Evolutionary conservation across 2,797 vertebrate genomes (phyloP).

Genomic region (Sebastiscus albofasciatus): DNA sequence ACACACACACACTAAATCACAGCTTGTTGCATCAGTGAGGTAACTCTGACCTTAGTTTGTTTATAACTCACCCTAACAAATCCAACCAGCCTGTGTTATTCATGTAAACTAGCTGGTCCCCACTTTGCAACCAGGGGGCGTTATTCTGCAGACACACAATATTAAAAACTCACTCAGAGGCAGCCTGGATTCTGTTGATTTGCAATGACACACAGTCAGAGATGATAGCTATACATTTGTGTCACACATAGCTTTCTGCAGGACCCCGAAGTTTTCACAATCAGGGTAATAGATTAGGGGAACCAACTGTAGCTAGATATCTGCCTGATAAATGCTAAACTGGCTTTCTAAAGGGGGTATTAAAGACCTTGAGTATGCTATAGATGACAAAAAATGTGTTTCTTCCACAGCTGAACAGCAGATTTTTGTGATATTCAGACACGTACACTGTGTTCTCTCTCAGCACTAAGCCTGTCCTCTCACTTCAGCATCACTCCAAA

Average conservation of each 20-base stretch:
- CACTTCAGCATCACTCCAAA: not conserved
- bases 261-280: not conserved
- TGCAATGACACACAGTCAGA: not conserved
- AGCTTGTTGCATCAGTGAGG: slow-evolving; percentile 11
- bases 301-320: not conserved
- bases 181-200: not conserved
- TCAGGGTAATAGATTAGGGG: not conserved
- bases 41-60: slow-evolving; percentile 15
- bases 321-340: not conserved
- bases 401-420: not conserved
- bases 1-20: slow-evolving; percentile 4
- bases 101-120: not conserved
- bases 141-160: slow-evolving; percentile 28
- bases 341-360: not conserved
- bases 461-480: not conserved
- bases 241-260: not conserved
- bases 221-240: not conserved
- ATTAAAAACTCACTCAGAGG: not conserved
- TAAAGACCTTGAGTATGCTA: not conserved
- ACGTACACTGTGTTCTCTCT: not conserved
- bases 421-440: not conserved
- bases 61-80: not conserved
- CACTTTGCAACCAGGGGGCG: slow-evolving; percentile 34
- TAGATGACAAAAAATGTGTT: not conserved
- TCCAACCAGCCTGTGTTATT: not conserved